These are phyloP conservation scores for Isurus oxyrinchus DNA, from an alignment of 2,113 vertebrate species.

Conservation along the genomic window DNA sequence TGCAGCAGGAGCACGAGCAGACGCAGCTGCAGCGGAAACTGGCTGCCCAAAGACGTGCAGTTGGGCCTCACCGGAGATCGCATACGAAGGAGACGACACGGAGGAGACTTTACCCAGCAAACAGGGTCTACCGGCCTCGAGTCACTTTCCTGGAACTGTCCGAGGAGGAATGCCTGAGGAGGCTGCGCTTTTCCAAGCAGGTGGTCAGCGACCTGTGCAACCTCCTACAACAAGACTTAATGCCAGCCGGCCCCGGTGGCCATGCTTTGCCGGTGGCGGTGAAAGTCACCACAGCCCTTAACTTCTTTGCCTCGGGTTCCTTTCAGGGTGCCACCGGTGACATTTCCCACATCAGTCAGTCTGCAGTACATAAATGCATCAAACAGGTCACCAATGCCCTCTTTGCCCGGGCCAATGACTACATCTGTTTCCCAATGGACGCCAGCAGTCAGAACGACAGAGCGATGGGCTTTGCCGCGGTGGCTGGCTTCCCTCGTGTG, in stretches of 20 bases:
- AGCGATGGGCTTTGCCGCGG: background rate
- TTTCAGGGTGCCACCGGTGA: background rate
- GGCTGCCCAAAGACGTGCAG: background rate
- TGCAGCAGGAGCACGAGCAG: background rate
- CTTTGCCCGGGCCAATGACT: background rate
- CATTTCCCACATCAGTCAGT: background rate
- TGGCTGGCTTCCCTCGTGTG: background rate
- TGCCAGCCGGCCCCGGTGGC: background rate
- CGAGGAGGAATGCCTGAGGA: background rate
- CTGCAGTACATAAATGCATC: background rate
- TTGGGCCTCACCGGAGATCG: background rate
- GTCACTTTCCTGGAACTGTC: background rate
- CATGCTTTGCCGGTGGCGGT: background rate
- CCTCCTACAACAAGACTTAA: background rate
- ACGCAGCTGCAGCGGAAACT: background rate
- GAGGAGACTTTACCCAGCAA: background rate
- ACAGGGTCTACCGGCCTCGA: background rate
- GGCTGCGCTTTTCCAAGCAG: background rate
- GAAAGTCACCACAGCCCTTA: background rate
- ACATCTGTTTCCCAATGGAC: background rate
- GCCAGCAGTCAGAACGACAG: background rate
- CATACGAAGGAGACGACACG: background rate
- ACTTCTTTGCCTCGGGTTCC: background rate
- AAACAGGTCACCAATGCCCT: background rate
- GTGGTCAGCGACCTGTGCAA: background rate